Evolutionary conservation across 2,888 invertebrate species (phyloP).

Genomic region (Cremastinae sp.): DNA sequence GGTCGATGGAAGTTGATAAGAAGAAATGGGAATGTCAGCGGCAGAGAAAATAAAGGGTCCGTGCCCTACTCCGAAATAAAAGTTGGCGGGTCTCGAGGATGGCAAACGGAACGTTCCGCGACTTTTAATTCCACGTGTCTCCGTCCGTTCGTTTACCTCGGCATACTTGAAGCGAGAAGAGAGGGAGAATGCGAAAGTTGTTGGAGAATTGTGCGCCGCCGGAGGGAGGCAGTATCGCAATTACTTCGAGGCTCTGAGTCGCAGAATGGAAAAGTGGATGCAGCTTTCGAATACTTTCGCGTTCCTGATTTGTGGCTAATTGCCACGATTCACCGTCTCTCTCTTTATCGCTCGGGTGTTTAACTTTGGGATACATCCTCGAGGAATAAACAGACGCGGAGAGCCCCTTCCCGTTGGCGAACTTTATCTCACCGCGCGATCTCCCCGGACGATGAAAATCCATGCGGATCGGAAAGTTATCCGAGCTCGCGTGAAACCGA

Average conservation of each 20-base stretch:
- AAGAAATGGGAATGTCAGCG: too few species aligned
- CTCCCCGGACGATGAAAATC: conserved; percentile 31
- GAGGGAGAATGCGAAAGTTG: conserved; percentile 5
- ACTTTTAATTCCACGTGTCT: not conserved
- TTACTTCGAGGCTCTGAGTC: conserved; percentile 26
- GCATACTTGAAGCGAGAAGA: not conserved
- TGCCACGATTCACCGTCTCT: conserved; percentile 61
- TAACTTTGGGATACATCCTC: conserved; percentile 52
- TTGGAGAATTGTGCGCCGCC: conserved; percentile 14
- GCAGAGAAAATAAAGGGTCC: too few species aligned
- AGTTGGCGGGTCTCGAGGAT: too few species aligned
- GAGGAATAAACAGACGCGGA: conserved; percentile 19
- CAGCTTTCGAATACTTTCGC: conserved; percentile 52
- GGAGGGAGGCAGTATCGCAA: conserved; percentile 17
- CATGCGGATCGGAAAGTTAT: conserved; percentile 27
- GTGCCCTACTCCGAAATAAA: too few species aligned
- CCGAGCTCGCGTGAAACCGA: not conserved
- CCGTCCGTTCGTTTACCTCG: not conserved
- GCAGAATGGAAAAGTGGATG: conserved; percentile 21
- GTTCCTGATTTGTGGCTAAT: conserved; percentile 71
- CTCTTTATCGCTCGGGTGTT: conserved; percentile 60
- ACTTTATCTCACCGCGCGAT: conserved; percentile 42
- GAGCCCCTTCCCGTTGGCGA: conserved; percentile 28
- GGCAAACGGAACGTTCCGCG: not conserved
- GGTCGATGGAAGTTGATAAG: too few species aligned